Evolutionary conservation across 2,113 vertebrate genomes (phyloP).

Genomic region (Petaurus breviceps): DNA sequence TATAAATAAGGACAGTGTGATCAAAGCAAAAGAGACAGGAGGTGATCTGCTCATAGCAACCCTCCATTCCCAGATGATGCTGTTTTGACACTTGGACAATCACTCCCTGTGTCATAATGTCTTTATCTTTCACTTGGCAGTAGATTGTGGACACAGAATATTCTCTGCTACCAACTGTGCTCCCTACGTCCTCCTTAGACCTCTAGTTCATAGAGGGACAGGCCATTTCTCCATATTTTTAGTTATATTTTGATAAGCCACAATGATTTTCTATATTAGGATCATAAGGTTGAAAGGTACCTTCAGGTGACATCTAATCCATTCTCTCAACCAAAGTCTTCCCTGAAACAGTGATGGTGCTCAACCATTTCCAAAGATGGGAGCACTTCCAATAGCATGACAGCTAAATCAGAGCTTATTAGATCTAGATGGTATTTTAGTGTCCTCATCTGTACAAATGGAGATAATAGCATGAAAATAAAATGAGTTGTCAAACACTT

Average conservation of each 20-base stretch:
- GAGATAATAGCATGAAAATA: neutral
- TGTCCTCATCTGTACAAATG: neutral
- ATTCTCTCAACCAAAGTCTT: neutral
- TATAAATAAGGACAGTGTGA: neutral
- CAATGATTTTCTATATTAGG: neutral
- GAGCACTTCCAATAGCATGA: neutral
- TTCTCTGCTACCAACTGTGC: neutral
- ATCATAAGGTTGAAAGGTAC: neutral
- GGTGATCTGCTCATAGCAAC: neutral
- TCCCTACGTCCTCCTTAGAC: neutral
- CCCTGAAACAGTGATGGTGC: neutral
- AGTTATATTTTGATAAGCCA: neutral
- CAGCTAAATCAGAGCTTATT: neutral
- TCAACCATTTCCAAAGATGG: neutral
- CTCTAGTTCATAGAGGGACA: conserved; percentile 17
- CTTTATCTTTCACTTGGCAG: neutral
- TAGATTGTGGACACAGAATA: neutral
- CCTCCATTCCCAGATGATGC: neutral
- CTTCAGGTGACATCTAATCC: neutral
- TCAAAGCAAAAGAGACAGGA: neutral
- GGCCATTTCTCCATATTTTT: neutral
- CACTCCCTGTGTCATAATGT: neutral
- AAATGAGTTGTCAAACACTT: neutral
- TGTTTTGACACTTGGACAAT: neutral
- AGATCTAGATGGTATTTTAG: neutral